These are phyloP conservation scores for Himalopsyche tibetana DNA, from an alignment of 2,888 invertebrate genomes.

Conservation along the genomic window DNA sequence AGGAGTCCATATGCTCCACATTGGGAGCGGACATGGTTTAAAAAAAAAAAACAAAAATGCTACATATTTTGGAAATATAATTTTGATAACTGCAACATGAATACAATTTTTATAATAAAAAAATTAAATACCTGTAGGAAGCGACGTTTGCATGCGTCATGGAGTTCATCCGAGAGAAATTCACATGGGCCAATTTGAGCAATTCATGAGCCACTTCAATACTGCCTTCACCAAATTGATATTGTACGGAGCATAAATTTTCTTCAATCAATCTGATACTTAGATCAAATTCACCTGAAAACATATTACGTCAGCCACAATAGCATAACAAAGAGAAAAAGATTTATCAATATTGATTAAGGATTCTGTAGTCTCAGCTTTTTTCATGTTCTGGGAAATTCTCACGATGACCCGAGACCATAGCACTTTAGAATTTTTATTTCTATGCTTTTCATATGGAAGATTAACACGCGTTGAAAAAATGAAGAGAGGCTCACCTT, in stretches of 20 bases:
- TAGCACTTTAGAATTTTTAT: too few relatives aligned
- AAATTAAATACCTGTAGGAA: conserved; percentile 9
- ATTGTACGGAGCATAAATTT: not conserved
- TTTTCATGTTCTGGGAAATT: too few relatives aligned
- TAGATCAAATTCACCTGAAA: conserved; percentile 44
- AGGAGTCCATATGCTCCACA: too few relatives aligned
- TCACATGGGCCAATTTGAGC: conserved; percentile 39
- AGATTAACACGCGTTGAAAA: not conserved
- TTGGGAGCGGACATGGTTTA: too few relatives aligned
- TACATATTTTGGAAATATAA: too few relatives aligned
- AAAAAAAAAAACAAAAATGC: too few relatives aligned
- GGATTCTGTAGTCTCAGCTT: too few relatives aligned
- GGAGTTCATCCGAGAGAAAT: not conserved
- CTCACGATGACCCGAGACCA: too few relatives aligned
- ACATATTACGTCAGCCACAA: not conserved
- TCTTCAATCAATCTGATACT: conserved; percentile 4
- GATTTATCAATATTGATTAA: too few relatives aligned
- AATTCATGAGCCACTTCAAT: conserved; percentile 56
- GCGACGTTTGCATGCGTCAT: not conserved
- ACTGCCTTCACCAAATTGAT: conserved; percentile 54
- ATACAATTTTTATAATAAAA: too few relatives aligned
- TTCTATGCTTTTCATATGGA: too few relatives aligned
- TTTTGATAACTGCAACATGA: too few relatives aligned
- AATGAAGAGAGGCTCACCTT: not conserved
- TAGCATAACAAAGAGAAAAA: not conserved